These are phyloP conservation scores for Atherinomorus stipes DNA, from an alignment of 2,113 vertebrate genomes.

Conservation along the genomic window DNA sequence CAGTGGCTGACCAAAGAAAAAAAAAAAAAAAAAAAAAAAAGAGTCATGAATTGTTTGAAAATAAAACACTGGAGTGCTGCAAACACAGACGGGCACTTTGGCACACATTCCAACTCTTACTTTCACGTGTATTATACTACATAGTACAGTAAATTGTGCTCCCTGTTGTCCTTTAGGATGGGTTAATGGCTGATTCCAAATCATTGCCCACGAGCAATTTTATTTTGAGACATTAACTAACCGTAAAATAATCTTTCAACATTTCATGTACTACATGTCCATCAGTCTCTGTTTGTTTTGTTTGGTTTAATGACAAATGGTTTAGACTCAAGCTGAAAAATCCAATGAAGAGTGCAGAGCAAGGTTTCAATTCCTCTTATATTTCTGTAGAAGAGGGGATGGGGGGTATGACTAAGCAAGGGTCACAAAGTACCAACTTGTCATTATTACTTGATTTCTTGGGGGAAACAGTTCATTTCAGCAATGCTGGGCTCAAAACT, in stretches of 20 bases:
- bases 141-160: background rate
- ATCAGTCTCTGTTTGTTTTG: slow-evolving; percentile 15
- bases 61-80: background rate
- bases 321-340: background rate
- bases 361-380: slow-evolving; percentile 3
- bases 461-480: slow-evolving; percentile 12
- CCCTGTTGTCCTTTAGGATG: background rate
- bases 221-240: background rate
- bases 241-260: background rate
- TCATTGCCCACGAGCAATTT: background rate
- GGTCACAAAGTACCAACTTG: background rate
- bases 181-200: background rate
- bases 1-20: too few relatives aligned
- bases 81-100: slow-evolving; percentile 16
- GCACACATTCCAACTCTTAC: background rate
- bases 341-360: background rate
- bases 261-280: background rate
- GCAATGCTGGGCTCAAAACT: slow-evolving; percentile 1
- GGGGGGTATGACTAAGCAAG: slow-evolving; percentile 5
- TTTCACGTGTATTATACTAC: background rate
- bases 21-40: background rate
- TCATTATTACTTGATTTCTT: slow-evolving; percentile 1
- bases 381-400: background rate
- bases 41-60: background rate
- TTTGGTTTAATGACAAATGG: background rate